A percentile compares a stretch with the other conserved stretches of the same genome.
These are phyloP conservation scores for Mesembrinibis cayennensis DNA, from an alignment of 2,113 vertebrate species.

Conservation along the genomic window DNA sequence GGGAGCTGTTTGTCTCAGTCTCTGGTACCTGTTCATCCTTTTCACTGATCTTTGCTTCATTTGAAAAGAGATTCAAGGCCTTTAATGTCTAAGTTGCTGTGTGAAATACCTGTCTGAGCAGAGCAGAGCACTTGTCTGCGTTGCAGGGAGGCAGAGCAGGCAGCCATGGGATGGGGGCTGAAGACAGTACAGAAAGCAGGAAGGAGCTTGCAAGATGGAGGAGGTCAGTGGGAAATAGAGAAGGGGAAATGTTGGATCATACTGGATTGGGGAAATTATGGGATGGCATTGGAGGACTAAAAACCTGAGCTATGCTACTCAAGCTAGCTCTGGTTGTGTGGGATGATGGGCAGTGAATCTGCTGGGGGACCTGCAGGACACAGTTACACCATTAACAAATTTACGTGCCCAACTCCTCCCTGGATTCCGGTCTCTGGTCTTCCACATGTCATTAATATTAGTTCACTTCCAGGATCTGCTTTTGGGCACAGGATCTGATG, in stretches of 20 bases:
- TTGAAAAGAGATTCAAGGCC: background rate
- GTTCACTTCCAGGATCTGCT: background rate
- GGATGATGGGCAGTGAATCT: background rate
- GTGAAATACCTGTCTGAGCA: background rate
- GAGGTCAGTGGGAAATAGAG: background rate
- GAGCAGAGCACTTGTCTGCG: background rate
- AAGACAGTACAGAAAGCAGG: background rate
- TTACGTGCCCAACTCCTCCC: background rate
- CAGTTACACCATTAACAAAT: rapidly evolving
- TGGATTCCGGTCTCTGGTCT: background rate
- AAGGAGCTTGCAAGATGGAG: background rate
- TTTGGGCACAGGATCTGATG: background rate
- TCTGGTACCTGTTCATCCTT: background rate
- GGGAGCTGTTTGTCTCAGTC: background rate
- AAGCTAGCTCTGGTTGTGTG: background rate
- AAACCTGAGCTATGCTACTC: background rate
- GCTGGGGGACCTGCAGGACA: background rate
- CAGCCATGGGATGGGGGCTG: background rate
- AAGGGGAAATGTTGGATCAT: background rate
- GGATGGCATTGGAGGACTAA: background rate
- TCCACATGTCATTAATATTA: background rate
- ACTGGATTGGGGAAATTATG: no score
- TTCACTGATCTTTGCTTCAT: background rate
- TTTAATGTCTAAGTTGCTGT: background rate
- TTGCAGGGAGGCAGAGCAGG: background rate